Evolutionary conservation across 2,888 invertebrate genomes (phyloP), one percentile per base, ranked within the genome.

Genomic region (Steinernema scapterisci): DNA sequence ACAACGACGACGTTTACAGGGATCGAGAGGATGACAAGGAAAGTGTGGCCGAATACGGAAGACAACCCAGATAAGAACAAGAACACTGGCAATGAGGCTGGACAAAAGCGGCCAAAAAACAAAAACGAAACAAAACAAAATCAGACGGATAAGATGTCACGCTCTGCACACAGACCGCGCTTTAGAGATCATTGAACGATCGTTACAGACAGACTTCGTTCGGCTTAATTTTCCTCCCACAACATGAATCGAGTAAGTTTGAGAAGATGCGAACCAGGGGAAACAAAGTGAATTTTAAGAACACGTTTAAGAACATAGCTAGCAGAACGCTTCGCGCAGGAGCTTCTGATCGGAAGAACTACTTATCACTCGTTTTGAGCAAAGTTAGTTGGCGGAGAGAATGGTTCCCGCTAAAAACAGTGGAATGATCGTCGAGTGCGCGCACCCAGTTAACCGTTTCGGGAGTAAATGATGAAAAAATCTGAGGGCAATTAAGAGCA

Each of bases 131-230:
- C 25, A 25, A 63, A 25, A 21, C 16, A 19, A 19, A 19, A 25
- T 54, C 63, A 63, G 25, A 16, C 27, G 63, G 31, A 63, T 25
- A n/a, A 16, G 63, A 16, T 27, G 5, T 1, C 7, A 23, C 11
- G 52, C 52, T n/a, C 2, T 19, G 52, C 52, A 11, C 19, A 21
- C 23, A 23, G 31, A 31, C 16, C 63, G 31, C 63, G 19, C 23
- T 21, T 23, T 27, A 27, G 63, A 63, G 63, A 63, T 63, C 63
- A 63, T 63, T 23, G 63, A 31, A 63, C 63, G 63, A 25, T 48
- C 48, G 13, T n/a, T 63, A 31, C 31, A 63, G 31, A 63, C n/a
- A 48, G 19, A 16, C 6, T 48, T 48, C 19, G 5, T 48, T 16
- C 16, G 48, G 19, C n/a, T 19, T 16, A 13, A 5, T 19, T 48